Conservation (phyloP, 2,113 vertebrate species). For the Rhadina sibilatrix region DNA sequence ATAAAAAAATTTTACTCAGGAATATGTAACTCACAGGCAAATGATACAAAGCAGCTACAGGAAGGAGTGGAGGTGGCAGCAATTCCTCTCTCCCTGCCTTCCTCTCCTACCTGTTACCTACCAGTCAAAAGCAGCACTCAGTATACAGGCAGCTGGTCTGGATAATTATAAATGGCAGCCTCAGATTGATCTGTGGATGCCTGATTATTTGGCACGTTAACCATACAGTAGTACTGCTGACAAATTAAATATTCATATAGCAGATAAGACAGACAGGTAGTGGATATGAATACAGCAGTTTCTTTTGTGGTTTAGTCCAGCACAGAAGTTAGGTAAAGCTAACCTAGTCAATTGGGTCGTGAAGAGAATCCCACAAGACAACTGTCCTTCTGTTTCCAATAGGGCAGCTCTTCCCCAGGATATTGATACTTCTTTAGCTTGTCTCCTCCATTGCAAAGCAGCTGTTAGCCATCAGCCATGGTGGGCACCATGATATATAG, state of each 20-base stretch:
- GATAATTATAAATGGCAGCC: neutral
- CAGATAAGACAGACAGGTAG: neutral
- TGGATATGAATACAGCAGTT: neutral
- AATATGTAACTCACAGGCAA: neutral
- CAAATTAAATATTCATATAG: neutral
- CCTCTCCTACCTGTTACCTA: neutral
- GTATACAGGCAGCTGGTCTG: neutral
- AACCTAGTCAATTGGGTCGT: neutral
- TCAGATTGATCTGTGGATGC: neutral
- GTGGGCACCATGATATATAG: neutral
- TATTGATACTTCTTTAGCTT: neutral
- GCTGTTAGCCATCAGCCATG: neutral
- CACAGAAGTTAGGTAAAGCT: neutral
- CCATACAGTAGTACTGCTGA: neutral
- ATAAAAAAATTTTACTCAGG: neutral
- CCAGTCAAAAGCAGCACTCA: neutral
- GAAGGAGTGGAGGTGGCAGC: neutral
- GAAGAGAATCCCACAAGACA: neutral
- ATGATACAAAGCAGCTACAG: neutral
- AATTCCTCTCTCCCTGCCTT: neutral
- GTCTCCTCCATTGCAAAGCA: neutral
- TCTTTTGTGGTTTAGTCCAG: neutral
- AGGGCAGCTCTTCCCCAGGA: neutral
- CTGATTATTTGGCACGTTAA: neutral
- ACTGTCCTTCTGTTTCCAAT: neutral